Percentiles rank a stretch among this genome's conserved stretches.
Conservation (phyloP, 2,888 invertebrate genomes). For the Amiota mariae region DNA sequence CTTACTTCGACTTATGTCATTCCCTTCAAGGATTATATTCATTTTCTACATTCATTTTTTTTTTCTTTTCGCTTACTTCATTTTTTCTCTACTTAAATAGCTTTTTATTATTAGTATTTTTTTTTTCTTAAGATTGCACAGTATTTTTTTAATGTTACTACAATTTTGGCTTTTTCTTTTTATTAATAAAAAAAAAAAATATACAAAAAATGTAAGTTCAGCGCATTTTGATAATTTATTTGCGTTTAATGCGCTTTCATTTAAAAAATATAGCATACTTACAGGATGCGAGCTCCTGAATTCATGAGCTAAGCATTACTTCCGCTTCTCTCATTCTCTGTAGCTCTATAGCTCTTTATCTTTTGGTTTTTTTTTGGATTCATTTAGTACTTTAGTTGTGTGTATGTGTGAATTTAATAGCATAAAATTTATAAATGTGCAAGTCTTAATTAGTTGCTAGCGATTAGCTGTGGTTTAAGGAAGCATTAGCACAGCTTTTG, state of each 20-base stretch:
- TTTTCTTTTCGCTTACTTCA: slow-evolving; percentile 14
- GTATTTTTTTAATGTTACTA: slow-evolving; percentile 4
- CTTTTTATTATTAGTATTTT: not conserved
- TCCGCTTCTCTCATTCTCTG: too few relatives aligned
- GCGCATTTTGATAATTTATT: slow-evolving; percentile 16
- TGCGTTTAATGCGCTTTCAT: not conserved
- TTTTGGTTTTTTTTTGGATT: too few relatives aligned
- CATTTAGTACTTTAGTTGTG: too few relatives aligned
- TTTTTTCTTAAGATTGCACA: not conserved
- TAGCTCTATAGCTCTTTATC: too few relatives aligned
- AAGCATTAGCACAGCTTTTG: too few relatives aligned
- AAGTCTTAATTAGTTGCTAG: too few relatives aligned
- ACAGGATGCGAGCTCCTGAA: not conserved
- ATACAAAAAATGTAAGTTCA: slow-evolving; percentile 24
- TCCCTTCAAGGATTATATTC: slow-evolving; percentile 42
- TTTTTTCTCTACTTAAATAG: not conserved
- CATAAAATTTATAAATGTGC: too few relatives aligned
- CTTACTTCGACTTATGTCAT: slow-evolving; percentile 54
- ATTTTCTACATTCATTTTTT: slow-evolving; percentile 27
- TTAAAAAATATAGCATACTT: not conserved
- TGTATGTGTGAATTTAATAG: too few relatives aligned
- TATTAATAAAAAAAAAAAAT: not conserved
- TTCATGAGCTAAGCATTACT: not conserved
- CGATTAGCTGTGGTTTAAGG: too few relatives aligned
- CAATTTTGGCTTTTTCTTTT: not conserved